Percentiles rank a stretch among this genome's conserved stretches.
Evolutionary conservation across 2,888 invertebrate species (phyloP).

Genomic region (Neocrepidodera transversa): DNA sequence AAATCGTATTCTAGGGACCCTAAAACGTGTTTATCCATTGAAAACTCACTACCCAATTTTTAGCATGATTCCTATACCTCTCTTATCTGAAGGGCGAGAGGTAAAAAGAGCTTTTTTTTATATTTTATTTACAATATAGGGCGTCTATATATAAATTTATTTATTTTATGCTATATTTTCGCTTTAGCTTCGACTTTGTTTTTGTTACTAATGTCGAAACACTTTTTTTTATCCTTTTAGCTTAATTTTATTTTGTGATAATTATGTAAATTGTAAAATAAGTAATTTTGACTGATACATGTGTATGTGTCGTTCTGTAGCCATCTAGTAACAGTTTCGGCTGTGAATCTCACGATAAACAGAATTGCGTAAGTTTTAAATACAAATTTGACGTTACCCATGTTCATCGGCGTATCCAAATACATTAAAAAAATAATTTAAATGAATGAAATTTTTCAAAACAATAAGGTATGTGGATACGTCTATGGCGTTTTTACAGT

Average conservation of each 20-base stretch:
- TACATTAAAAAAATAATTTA: no score
- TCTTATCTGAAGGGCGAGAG: no score
- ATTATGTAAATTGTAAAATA: no score
- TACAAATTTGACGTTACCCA: background rate
- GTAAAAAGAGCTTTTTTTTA: no score
- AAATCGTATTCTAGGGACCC: no score
- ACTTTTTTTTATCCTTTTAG: constrained; percentile 6
- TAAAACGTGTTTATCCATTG: no score
- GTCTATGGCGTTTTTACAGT: background rate
- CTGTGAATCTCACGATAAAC: constrained; percentile 91
- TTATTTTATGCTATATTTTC: background rate
- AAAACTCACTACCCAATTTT: no score
- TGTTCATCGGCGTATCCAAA: background rate
- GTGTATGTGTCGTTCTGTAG: constrained; percentile 66
- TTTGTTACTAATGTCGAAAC: background rate
- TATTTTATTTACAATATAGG: no score
- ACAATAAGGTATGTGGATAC: no score
- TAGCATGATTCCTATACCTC: no score
- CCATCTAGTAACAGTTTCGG: constrained; percentile 91
- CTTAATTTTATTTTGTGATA: constrained; percentile 13
- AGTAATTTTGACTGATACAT: constrained; percentile 20
- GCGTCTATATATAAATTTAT: no score
- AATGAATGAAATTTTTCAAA: no score
- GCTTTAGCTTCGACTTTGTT: background rate
- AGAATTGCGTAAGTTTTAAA: constrained; percentile 84